Evolutionary conservation across 2,797 vertebrate species (phyloP).

Genomic region (Micrastur ruficollis): DNA sequence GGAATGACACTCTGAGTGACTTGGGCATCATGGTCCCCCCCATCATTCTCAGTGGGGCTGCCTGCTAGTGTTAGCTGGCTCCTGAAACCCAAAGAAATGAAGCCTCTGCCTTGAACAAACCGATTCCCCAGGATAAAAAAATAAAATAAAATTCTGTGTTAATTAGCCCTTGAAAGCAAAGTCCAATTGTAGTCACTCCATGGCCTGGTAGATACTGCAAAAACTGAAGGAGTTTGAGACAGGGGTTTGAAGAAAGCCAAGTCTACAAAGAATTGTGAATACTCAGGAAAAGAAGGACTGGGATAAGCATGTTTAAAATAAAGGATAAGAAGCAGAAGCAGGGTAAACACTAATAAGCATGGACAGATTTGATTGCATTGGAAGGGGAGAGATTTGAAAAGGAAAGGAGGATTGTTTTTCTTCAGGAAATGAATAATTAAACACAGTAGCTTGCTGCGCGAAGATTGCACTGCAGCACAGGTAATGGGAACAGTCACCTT

Average conservation of each 20-base stretch:
- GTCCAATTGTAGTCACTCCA: neutral
- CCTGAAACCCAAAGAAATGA: neutral
- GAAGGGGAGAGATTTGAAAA: neutral
- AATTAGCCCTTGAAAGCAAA: neutral
- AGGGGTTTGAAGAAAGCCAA: neutral
- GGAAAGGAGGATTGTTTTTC: neutral
- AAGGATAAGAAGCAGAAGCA: neutral
- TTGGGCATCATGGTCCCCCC: neutral
- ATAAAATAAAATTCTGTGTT: neutral
- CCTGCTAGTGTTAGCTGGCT: neutral
- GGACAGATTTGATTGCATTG: neutral
- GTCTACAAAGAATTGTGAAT: neutral
- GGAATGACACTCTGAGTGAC: neutral
- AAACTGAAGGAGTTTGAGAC: neutral
- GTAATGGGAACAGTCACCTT: neutral
- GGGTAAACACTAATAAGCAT: neutral
- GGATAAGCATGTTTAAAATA: neutral
- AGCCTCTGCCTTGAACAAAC: neutral
- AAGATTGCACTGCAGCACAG: neutral
- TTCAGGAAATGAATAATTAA: constrained; percentile 24
- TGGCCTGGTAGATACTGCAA: neutral
- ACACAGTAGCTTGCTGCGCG: neutral
- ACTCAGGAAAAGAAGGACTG: neutral
- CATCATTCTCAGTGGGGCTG: neutral
- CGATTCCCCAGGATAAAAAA: neutral